Evolutionary conservation across 2,113 vertebrate species (phyloP).

Genomic region (Amia ocellicauda): DNA sequence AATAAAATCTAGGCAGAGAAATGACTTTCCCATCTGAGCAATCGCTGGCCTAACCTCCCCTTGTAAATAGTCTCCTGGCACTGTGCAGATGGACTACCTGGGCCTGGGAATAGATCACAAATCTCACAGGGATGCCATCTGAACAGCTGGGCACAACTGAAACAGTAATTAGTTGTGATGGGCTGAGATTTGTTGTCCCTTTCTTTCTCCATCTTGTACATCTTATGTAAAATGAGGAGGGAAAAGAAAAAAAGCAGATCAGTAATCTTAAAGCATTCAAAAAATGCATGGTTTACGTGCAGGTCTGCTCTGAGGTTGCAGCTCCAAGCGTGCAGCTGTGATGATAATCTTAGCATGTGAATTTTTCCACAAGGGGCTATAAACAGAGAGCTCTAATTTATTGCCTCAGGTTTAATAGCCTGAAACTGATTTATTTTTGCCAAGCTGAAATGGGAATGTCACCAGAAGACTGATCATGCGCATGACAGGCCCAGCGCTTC

Average conservation of each 20-base stretch:
- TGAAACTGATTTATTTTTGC: constrained; percentile 69
- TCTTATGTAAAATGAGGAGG: constrained; percentile 31
- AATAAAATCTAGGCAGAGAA: constrained; percentile 69
- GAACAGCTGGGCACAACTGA: constrained; percentile 56
- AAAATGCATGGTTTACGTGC: constrained; percentile 39
- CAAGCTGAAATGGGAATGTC: constrained; percentile 52
- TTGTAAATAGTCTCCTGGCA: constrained; percentile 57
- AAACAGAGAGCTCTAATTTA: constrained; percentile 65
- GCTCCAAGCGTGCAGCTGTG: constrained; percentile 47
- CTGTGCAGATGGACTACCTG: constrained; percentile 58
- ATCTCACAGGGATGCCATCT: constrained; percentile 45
- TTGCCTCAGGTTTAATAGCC: constrained; percentile 62
- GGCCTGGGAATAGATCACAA: constrained; percentile 56
- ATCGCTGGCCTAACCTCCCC: constrained; percentile 56
- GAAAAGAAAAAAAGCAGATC: constrained; percentile 24
- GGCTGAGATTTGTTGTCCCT: constrained; percentile 35
- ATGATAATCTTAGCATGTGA: constrained; percentile 49
- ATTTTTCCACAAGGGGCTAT: constrained; percentile 51
- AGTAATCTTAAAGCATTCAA: constrained; percentile 18
- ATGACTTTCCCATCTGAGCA: constrained; percentile 70
- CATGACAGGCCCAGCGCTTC: constrained; percentile 10
- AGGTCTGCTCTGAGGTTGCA: constrained; percentile 29
- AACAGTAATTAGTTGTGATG: constrained; percentile 43
- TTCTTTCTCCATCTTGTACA: constrained; percentile 31
- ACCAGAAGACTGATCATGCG: constrained; percentile 56